These are phyloP conservation scores for Volucella inanis DNA, from an alignment of 2,888 invertebrate species.

Conservation along the genomic window DNA sequence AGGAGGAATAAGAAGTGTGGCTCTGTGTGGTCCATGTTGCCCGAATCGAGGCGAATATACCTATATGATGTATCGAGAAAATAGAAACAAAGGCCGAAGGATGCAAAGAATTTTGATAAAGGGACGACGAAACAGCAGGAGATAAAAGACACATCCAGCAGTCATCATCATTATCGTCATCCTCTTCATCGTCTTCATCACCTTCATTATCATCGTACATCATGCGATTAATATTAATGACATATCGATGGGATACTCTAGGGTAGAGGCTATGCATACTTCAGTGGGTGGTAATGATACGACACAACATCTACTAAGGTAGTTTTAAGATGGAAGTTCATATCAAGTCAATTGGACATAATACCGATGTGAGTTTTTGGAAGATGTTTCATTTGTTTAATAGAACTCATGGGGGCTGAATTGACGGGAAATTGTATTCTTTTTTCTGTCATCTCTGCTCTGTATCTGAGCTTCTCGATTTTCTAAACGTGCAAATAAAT, in stretches of 20 bases:
- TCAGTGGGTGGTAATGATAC: conserved; percentile 20
- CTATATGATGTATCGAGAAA: conserved; percentile 55
- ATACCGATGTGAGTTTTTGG: conserved; percentile 57
- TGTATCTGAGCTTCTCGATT: background rate
- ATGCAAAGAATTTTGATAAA: conserved; percentile 30
- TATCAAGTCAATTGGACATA: conserved; percentile 68
- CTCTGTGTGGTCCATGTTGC: conserved; percentile 1
- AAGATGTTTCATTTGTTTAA: conserved; percentile 72
- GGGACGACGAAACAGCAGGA: conserved; percentile 6
- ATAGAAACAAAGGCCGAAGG: conserved; percentile 47
- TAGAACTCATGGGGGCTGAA: conserved; percentile 54
- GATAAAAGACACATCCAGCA: conserved; percentile 11
- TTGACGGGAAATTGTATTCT: conserved; percentile 30
- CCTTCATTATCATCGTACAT: conserved; percentile 29
- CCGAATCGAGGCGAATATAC: conserved; percentile 1
- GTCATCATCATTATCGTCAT: conserved; percentile 33
- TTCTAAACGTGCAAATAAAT: conserved; percentile 29
- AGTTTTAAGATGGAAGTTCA: conserved; percentile 11
- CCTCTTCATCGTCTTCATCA: no score
- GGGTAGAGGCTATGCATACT: no score
- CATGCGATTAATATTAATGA: conserved; percentile 73
- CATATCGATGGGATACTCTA: conserved; percentile 47
- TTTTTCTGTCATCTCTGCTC: background rate
- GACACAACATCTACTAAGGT: no score
- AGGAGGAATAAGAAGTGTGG: conserved; percentile 4